Conservation (phyloP, 2,113 vertebrate genomes). For the Hemiscyllium ocellatum region DNA sequence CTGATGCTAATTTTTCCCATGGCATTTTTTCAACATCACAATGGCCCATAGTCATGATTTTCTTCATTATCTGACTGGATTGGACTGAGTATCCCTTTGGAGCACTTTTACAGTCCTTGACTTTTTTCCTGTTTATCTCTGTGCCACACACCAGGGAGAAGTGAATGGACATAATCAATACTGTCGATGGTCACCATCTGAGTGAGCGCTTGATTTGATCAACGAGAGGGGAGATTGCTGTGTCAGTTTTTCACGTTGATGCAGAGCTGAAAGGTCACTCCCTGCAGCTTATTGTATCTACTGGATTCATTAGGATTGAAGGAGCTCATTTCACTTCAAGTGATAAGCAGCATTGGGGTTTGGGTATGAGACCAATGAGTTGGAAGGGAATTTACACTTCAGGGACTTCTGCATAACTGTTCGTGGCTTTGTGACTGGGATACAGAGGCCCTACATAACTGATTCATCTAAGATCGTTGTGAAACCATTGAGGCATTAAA, state of each 20-base stretch:
- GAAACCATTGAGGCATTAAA: not conserved
- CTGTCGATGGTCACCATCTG: not conserved
- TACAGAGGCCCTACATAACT: too few species aligned
- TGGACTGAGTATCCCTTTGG: not conserved
- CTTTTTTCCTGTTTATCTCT: not conserved
- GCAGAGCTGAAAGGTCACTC: not conserved
- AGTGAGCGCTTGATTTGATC: not conserved
- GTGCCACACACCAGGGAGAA: not conserved
- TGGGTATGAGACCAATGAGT: not conserved
- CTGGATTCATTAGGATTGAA: not conserved
- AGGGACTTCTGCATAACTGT: not conserved
- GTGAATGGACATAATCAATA: not conserved
- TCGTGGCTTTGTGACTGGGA: not conserved
- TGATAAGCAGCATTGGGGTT: not conserved
- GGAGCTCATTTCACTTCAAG: not conserved
- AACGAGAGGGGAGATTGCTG: not conserved
- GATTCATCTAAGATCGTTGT: too few species aligned
- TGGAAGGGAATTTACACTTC: not conserved
- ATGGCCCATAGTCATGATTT: not conserved
- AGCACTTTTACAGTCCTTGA: not conserved
- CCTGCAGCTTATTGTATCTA: not conserved
- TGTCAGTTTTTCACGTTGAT: not conserved
- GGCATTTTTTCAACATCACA: slow-evolving; percentile 9
- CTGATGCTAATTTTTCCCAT: not conserved
- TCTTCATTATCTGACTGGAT: not conserved